Base-by-base conservation (phyloP, 2,888 invertebrate species). In the Euzetes globulus region DNA sequence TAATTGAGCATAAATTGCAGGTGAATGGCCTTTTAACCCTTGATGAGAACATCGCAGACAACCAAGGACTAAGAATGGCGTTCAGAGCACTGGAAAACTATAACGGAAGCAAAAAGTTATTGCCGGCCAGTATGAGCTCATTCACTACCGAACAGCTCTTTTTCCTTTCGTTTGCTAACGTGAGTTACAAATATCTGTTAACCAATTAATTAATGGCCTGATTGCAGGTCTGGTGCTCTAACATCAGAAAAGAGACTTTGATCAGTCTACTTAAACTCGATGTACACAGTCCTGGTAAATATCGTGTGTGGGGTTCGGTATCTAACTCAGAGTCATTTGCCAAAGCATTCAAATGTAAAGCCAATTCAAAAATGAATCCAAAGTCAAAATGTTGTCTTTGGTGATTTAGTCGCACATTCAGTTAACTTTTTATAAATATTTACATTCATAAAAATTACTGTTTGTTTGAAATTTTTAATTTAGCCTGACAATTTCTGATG, bases 31-130 rank as follows among this genome's bases (percentile, higher is more conserved):
- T 90, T 78, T 91, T 91, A 81, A 93, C 93, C 0, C 84, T 93
- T 77, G 90, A 90, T 89, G 83, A 84, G 81, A 94, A 94, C 80
- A 93, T 94, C 77, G 93, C 93, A 0, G 93, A 94, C 80, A 94
- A 93, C 81, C 94, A 94, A 0, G 94, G 94, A 0, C 81, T 94
- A 0, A 91, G 92, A 81, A 92, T 93, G 0, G 65, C 65, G 3
- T 65, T 65, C n/a, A 65, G 19, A 65, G 65, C 65, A 37, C 11
- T 65, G 37, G 37, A 65, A 11, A 65, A 37, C 6, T 37, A 65
- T 65, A 65, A 17, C 1, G 65, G 65, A n/a, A 13, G 17, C n/a
- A 65, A 65, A n/a, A 37, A 33, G 17, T 17, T 25, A 29, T n/a
- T 71, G 27, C 52, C 52, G 22, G 50, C 47, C 2, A 17, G 5